Evolutionary conservation across 2,888 invertebrate genomes (phyloP).

Genomic region (Cephus pulcher): DNA sequence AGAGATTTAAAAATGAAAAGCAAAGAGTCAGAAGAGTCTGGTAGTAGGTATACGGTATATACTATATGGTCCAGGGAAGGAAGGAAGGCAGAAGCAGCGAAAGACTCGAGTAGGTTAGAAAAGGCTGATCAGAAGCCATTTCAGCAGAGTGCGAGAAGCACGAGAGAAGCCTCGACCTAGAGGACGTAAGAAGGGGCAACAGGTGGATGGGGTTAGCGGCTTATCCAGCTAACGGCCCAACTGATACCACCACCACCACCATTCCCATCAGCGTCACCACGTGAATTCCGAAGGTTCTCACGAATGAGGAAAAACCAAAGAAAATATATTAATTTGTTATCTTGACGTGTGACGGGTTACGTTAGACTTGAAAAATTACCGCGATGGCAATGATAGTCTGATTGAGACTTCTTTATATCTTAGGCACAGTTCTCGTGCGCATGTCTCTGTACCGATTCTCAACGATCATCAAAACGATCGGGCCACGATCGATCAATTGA

Average conservation of each 20-base stretch:
- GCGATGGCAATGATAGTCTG: background rate
- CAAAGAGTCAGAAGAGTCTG: constrained; percentile 19
- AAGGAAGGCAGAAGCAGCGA: constrained; percentile 11
- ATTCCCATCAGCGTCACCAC: background rate
- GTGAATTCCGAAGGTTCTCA: background rate
- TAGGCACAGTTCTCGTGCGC: background rate
- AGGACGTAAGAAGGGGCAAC: constrained; percentile 63
- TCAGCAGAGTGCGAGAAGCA: constrained; percentile 10
- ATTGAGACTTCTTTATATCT: background rate
- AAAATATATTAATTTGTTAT: background rate
- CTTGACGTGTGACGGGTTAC: constrained; percentile 5
- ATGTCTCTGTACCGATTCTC: constrained; percentile 16
- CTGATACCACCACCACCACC: constrained; percentile 56
- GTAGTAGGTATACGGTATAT: constrained; percentile 20
- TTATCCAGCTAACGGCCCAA: constrained; percentile 64
- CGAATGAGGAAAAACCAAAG: background rate
- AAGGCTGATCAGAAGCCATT: constrained; percentile 21
- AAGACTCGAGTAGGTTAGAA: constrained; percentile 37
- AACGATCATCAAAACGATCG: background rate
- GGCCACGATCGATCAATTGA: constrained; percentile 16
- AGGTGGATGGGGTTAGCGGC: constrained; percentile 66
- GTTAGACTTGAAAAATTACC: constrained; percentile 1
- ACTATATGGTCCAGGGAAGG: constrained; percentile 9
- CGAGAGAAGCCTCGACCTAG: constrained; percentile 5
- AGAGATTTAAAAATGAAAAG: constrained; percentile 1